A percentile compares a stretch with the other conserved stretches of the same genome.
Evolutionary conservation across 1,140 invertebrate species (phyloP).

Genomic region (Drosophila leontia): DNA sequence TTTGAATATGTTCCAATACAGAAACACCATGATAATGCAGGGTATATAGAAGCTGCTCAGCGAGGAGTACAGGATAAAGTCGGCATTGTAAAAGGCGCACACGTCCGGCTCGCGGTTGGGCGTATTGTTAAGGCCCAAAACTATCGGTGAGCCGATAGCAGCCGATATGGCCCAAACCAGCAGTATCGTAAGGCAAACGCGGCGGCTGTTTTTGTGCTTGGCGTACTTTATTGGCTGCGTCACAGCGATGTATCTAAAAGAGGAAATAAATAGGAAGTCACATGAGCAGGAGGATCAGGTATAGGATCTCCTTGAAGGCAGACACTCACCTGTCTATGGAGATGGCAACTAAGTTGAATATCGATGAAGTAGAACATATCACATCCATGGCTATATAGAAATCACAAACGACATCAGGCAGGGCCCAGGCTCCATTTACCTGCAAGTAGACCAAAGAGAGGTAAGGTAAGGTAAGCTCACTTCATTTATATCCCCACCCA

Average conservation of each 20-base stretch:
- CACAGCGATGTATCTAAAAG: slow-evolving; percentile 98
- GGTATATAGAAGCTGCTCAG: slow-evolving; percentile 99
- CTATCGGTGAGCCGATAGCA: slow-evolving; percentile 98
- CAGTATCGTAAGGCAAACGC: slow-evolving; percentile 97
- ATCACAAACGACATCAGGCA: slow-evolving; percentile 97
- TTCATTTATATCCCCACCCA: slow-evolving; percentile 18
- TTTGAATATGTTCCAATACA: slow-evolving; percentile 99
- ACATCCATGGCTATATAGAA: slow-evolving; percentile 99
- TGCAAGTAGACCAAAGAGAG: slow-evolving; percentile 69
- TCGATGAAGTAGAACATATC: slow-evolving; percentile 98
- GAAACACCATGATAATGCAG: slow-evolving; percentile 99
- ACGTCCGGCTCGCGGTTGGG: slow-evolving; percentile 91
- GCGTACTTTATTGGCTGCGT: slow-evolving; percentile 99
- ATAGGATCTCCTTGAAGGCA: too few relatives aligned
- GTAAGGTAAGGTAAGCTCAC: background rate
- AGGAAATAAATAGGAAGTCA: background rate
- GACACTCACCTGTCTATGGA: slow-evolving; percentile 96
- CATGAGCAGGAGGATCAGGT: slow-evolving; percentile 53
- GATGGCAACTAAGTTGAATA: slow-evolving; percentile 99
- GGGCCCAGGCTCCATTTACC: slow-evolving; percentile 94
- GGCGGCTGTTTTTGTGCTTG: slow-evolving; percentile 98
- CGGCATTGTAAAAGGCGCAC: slow-evolving; percentile 98
- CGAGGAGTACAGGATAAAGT: slow-evolving; percentile 99
- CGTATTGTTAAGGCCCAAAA: slow-evolving; percentile 97
- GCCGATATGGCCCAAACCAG: slow-evolving; percentile 98